Conservation (phyloP, 1,140 invertebrate species). For the Stratiolaelaps scimitus region DNA sequence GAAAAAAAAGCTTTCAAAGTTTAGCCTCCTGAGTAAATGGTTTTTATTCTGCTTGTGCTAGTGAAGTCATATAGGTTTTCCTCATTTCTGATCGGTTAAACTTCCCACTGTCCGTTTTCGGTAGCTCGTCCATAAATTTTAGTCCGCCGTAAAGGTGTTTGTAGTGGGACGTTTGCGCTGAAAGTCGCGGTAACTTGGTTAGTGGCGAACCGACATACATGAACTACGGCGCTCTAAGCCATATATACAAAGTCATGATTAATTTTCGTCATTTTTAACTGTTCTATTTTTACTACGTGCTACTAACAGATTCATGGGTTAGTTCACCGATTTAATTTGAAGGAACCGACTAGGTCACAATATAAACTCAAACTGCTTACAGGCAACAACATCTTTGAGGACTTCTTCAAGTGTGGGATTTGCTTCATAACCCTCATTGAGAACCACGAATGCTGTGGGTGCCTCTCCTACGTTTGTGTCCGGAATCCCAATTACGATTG, state of each 20-base stretch:
- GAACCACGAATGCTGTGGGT: conserved; percentile 13
- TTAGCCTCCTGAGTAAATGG: too few relatives aligned
- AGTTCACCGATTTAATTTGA: not conserved
- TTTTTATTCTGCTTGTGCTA: too few relatives aligned
- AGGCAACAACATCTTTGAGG: not conserved
- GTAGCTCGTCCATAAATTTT: not conserved
- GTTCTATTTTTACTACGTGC: too few relatives aligned
- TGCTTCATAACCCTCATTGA: conserved; percentile 1
- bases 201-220: not conserved
- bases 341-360: too few relatives aligned
- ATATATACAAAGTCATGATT: too few relatives aligned
- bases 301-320: too few relatives aligned
- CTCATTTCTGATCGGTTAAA: conserved; percentile 1
- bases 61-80: not conserved
- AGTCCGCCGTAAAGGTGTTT: conserved; percentile 15
- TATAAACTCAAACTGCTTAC: not conserved
- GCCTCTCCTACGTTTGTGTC: not conserved
- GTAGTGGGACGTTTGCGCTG: not conserved
- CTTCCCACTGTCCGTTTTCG: conserved; percentile 7
- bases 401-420: not conserved
- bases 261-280: too few relatives aligned
- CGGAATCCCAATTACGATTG: not conserved
- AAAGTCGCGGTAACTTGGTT: not conserved
- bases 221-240: too few relatives aligned
- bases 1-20: too few relatives aligned